Conservation (phyloP, 2,113 vertebrate species). For the Nicator chloris region DNA sequence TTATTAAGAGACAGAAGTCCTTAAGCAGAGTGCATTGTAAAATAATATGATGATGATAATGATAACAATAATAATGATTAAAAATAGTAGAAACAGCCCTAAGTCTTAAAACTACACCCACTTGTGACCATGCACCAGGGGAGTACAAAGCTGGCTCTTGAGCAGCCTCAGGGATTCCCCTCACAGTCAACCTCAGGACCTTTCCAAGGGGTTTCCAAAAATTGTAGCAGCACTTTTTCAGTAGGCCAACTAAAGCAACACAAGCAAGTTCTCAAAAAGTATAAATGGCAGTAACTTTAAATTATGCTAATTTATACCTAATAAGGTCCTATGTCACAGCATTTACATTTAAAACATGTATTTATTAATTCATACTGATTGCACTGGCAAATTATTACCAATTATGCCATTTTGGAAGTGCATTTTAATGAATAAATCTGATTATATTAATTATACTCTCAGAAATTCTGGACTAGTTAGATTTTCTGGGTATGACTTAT, state of each 20-base stretch:
- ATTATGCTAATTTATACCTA: conserved; percentile 9
- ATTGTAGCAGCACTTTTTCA: neutral
- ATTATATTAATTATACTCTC: neutral
- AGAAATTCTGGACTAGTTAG: neutral
- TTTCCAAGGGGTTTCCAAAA: neutral
- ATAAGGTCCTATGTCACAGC: neutral
- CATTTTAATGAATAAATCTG: neutral
- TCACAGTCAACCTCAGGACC: neutral
- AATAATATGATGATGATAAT: neutral
- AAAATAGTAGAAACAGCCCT: neutral
- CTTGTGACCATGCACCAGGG: fast-evolving
- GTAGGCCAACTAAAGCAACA: neutral
- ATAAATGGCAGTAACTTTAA: neutral
- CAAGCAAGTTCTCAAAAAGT: neutral
- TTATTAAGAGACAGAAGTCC: neutral
- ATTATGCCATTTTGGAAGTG: neutral
- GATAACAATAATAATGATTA: neutral
- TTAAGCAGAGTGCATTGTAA: neutral
- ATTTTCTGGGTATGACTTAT: neutral
- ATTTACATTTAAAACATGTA: neutral
- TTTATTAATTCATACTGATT: conserved; percentile 28
- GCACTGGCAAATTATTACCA: neutral
- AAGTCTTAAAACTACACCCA: neutral
- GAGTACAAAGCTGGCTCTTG: neutral
- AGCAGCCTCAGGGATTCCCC: neutral